A percentile compares a stretch with the other conserved stretches of the same genome.
Conservation (phyloP, 2,888 invertebrate species). For the Drosophila colorata region DNA sequence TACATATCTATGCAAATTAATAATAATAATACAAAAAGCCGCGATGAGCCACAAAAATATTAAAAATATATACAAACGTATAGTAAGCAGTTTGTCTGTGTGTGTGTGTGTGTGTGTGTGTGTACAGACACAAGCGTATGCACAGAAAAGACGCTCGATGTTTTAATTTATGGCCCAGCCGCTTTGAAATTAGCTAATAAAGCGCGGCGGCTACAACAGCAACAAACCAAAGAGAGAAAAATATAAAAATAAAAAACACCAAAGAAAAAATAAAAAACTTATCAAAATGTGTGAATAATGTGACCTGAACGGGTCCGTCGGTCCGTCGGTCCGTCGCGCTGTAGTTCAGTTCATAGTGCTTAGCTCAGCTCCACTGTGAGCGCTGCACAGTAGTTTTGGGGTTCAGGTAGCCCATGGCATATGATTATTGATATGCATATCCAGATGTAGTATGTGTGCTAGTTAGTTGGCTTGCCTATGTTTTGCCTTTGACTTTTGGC, state of each 20-base stretch:
- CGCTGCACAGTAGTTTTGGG: conserved; percentile 48
- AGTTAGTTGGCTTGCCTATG: conserved; percentile 3
- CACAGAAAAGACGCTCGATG: conserved; percentile 53
- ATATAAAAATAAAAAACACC: conserved; percentile 21
- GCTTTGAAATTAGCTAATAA: conserved; percentile 79
- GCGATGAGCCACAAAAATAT: conserved; percentile 50
- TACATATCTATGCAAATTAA: conserved; percentile 67
- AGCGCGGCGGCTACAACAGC: conserved; percentile 47
- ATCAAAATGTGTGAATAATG: conserved; percentile 77
- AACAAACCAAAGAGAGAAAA: conserved; percentile 12
- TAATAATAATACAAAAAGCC: conserved; percentile 43
- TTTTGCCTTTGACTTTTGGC: conserved; percentile 1
- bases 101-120: background rate
- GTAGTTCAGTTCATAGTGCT: conserved; percentile 3
- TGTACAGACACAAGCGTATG: conserved; percentile 9
- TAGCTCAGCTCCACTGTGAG: conserved; percentile 24
- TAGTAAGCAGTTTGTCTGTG: background rate
- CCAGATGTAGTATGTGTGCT: conserved; percentile 8
- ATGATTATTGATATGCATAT: conserved; percentile 11
- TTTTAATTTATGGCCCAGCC: conserved; percentile 77
- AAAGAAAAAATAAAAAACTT: conserved; percentile 38
- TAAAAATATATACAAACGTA: conserved; percentile 2
- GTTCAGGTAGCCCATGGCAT: conserved; percentile 43
- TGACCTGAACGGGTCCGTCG: conserved; percentile 71
- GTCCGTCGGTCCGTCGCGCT: conserved; percentile 58